Base-by-base conservation (phyloP, 2,113 vertebrate genomes). In the Oenanthe melanoleuca region DNA sequence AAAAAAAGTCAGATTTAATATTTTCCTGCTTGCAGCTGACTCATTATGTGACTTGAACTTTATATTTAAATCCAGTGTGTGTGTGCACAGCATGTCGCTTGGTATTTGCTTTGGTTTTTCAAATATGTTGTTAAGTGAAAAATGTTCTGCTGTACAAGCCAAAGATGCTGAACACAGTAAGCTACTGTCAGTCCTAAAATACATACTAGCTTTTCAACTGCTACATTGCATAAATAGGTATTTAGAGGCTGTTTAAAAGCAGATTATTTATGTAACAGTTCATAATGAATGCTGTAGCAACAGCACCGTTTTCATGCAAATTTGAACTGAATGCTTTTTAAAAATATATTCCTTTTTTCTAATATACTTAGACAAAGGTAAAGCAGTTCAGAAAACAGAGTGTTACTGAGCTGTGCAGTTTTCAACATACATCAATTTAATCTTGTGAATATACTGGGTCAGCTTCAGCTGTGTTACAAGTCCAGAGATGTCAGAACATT, bases 201-300 rank as follows among this genome's bases (percentile, higher is more conserved):
- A 88, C 29, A 70, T 29, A 82, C 44, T 52, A 52, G 66, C 38
- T 83, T 89, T 86, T 93, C 60, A 81, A 72, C 78, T 67, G 59
- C 79, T 89, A 22, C 29, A 63, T 34, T 80, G 79, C 79, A 91
- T 85, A 92, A 95, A 95, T 61, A 87, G 63, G 52, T 85, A 84
- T 92, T 95, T 85, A 84, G 56, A 84, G 71, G 34, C 66, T 66
- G 34, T 73, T 86, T 93, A 88, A 94, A 93, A 77, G 55, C 52
- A 72, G 91, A 89, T 61, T 89, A 89, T 95, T 96, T 94, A 88
- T 66, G 4, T 79, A 95, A 88, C 38, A 26, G 47, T 37, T 92
- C 69, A 64, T 79, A 88, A 92, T 34, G 72, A 52, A 61, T 31
- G 38, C 53, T 86, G 69, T 57, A 88, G 63, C 71, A 91, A 80